Evolutionary conservation across 2,888 invertebrate species (phyloP), one percentile per base, ranked within the genome.

Genomic region (Caenorhabditis panamensis): DNA sequence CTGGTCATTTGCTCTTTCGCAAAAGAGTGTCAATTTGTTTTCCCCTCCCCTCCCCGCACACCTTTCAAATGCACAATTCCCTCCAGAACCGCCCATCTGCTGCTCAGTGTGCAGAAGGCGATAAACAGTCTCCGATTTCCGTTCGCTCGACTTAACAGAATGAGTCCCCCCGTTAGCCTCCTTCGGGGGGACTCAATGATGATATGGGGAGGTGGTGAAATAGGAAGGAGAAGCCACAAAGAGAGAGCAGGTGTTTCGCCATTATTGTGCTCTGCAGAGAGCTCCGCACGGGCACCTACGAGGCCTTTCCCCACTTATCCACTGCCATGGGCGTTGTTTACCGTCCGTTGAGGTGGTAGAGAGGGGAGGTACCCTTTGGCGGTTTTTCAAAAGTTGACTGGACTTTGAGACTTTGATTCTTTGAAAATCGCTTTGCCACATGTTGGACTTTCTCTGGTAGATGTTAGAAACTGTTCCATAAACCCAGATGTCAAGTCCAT

Each of bases 41-140:
- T 13, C 2, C 2, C 41, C 13, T 13, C 11, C 13, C 13, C 41
- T 13, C 13, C 11, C 41, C 31, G 9, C 31, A 31, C 31, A 31
- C 31, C 31, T 9, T 6, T 6, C 9, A 6, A 4, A 31, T 31
- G 4, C 31, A 31, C 13, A 47, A 47, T 18, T 47, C 47, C 2
- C 18, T 18, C 13, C 13, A 13, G 13, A 6, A 41, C 41, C 13
- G 47, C 20, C 47, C 47, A 47, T 47, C 47, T 47, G 47, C 13
- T 16, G 47, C 47, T 4, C 20, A 47, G 4, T 11, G 47, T 2
- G n/a, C 18, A 20, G 5, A 47, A 11, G 18, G 47, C 47, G 41
- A 41, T 41, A 47, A n/a, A 47, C 47, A 18, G 47, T 47, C 47
- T 47, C 47, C 47, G 20, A 47, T 47, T 47, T 47, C 47, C 18